These are phyloP conservation scores for Baccha elongata DNA, from an alignment of 2,888 invertebrate genomes.

Conservation along the genomic window DNA sequence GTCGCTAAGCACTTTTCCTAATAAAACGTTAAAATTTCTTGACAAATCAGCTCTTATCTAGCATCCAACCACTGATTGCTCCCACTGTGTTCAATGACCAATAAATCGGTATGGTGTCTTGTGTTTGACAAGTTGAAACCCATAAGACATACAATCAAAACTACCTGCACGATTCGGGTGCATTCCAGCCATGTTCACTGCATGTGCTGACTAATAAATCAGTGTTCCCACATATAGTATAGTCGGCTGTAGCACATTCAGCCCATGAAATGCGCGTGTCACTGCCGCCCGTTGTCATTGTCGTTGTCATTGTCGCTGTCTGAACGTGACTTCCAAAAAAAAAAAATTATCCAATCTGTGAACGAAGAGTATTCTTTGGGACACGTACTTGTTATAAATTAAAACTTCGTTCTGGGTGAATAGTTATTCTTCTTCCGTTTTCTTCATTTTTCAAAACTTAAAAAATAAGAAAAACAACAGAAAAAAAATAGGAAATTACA, in stretches of 20 bases:
- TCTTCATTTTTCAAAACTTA: constrained; percentile 13
- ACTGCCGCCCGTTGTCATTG: constrained; percentile 18
- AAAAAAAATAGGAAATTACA: neutral
- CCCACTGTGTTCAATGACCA: constrained; percentile 52
- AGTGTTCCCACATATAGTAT: constrained; percentile 9
- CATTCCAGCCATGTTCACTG: constrained; percentile 35
- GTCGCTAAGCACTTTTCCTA: too few relatives aligned
- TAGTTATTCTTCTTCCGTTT: constrained; percentile 58
- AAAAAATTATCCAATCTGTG: constrained; percentile 62
- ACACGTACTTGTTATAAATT: constrained; percentile 73
- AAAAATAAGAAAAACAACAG: constrained; percentile 23
- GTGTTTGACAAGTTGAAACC: constrained; percentile 68
- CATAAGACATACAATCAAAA: constrained; percentile 51
- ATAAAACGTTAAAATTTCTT: too few relatives aligned
- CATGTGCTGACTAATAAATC: constrained; percentile 63
- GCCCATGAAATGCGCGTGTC: constrained; percentile 15
- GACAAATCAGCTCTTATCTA: too few relatives aligned
- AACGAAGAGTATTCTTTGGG: constrained; percentile 51
- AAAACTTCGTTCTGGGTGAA: constrained; percentile 57
- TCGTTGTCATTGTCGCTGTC: constrained; percentile 4
- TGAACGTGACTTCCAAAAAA: constrained; percentile 72
- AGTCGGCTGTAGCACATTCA: constrained; percentile 13
- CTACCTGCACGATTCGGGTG: constrained; percentile 43
- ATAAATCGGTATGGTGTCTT: constrained; percentile 39
- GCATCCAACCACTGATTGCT: constrained; percentile 12